phyloP scores from a whole-genome alignment of 2,113 vertebrate species.

The Pleuronectes platessa region DNA sequence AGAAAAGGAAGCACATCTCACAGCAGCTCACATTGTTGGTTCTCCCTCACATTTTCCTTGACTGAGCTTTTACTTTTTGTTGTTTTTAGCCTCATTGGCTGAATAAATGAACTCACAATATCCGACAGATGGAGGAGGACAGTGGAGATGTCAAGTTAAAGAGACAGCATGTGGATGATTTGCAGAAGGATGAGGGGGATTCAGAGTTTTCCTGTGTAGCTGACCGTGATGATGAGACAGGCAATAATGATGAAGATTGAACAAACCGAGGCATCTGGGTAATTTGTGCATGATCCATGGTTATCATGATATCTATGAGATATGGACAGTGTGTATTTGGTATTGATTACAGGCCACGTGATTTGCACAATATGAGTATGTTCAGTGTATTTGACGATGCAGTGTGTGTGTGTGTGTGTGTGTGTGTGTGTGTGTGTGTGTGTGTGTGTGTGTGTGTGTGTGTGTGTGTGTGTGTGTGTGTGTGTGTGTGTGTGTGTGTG shows the following conservation, averaged over 20 bases:
- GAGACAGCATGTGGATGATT: conserved; percentile 22
- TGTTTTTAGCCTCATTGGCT: neutral
- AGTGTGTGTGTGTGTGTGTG: conserved; percentile 23
- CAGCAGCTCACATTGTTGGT: neutral
- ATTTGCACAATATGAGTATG: conserved; percentile 18
- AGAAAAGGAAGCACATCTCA: neutral
- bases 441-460: conserved; percentile 23
- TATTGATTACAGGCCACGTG: conserved; percentile 52
- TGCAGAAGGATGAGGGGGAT: neutral
- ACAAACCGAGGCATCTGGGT: conserved; percentile 16
- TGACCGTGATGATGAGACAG: conserved; percentile 24
- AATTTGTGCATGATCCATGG: conserved; percentile 2
- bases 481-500: conserved; percentile 25
- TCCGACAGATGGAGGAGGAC: conserved; percentile 37
- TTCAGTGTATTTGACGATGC: conserved; percentile 6
- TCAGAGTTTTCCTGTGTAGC: conserved; percentile 1
- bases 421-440: conserved; percentile 25
- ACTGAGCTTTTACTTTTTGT: neutral
- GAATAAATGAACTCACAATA: conserved; percentile 30
- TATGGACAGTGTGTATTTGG: neutral
- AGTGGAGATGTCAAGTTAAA: conserved; percentile 30
- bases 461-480: conserved; percentile 27
- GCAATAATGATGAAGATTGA: conserved; percentile 18
- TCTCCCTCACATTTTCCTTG: neutral
- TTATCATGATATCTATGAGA: neutral